A percentile compares a stretch with the other conserved stretches of the same genome.
phyloP scores from a whole-genome alignment of 2,888 invertebrate species.

The Netelia melanura region DNA sequence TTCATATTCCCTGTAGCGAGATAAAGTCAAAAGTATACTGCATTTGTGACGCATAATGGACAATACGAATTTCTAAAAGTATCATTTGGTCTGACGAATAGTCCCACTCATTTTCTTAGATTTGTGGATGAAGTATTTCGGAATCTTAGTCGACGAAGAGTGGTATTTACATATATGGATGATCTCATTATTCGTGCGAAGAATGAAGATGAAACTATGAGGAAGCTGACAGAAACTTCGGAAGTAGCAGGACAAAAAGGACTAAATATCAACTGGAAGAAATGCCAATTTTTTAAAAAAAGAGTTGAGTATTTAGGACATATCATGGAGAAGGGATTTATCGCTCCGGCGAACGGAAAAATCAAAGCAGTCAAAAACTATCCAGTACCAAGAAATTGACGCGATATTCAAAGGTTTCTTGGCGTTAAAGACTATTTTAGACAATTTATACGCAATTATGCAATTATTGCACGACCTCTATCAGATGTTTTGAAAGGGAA shows the following conservation, averaged over 20 bases:
- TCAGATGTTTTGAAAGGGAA: slow-evolving; percentile 69
- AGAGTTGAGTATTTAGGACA: too few relatives aligned
- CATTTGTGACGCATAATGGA: slow-evolving; percentile 36
- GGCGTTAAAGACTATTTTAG: slow-evolving; percentile 78
- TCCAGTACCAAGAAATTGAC: slow-evolving; percentile 73
- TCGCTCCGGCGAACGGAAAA: slow-evolving; percentile 74
- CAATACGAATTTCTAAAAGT: slow-evolving; percentile 68
- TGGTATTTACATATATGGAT: too few relatives aligned
- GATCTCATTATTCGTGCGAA: too few relatives aligned
- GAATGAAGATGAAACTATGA: slow-evolving; percentile 20
- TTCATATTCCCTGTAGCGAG: too few relatives aligned
- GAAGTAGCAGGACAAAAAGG: too few relatives aligned
- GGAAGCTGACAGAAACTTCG: slow-evolving; percentile 24
- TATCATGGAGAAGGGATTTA: not conserved
- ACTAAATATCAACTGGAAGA: too few relatives aligned
- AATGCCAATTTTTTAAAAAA: too few relatives aligned
- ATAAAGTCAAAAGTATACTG: too few relatives aligned
- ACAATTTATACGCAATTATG: slow-evolving; percentile 76
- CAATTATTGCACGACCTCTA: slow-evolving; percentile 77
- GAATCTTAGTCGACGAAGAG: too few relatives aligned
- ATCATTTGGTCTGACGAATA: slow-evolving; percentile 62
- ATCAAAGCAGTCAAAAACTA: slow-evolving; percentile 72
- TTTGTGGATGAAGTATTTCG: too few relatives aligned
- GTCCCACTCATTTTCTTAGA: slow-evolving; percentile 47
- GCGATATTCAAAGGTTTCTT: slow-evolving; percentile 76